These are phyloP conservation scores for Saguinus midas DNA, from an alignment of 2,113 vertebrate genomes.

Conservation along the genomic window DNA sequence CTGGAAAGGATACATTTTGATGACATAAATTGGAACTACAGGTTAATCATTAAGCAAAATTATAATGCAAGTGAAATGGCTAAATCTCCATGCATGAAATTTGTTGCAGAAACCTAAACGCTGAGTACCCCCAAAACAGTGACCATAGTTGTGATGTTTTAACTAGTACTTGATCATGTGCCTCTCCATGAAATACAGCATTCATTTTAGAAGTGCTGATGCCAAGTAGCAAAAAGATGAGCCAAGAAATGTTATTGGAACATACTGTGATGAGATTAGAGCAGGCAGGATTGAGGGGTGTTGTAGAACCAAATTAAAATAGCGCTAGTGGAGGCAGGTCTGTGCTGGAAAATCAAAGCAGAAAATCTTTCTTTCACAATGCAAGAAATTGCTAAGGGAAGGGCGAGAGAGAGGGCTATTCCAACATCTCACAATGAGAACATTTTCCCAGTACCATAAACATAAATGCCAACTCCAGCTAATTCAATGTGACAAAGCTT, in stretches of 20 bases:
- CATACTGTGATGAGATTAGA: not conserved
- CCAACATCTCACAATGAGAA: not conserved
- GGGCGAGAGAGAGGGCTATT: not conserved
- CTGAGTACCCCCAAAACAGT: not conserved
- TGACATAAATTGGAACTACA: not conserved
- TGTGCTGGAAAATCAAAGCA: constrained; percentile 35
- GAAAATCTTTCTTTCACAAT: constrained; percentile 14
- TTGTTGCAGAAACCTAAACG: constrained; percentile 23
- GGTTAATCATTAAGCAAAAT: constrained; percentile 26
- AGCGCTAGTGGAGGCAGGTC: not conserved
- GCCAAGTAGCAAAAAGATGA: constrained; percentile 14
- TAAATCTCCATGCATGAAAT: not conserved
- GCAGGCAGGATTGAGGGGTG: not conserved
- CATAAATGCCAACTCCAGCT: not conserved
- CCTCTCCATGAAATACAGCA: not conserved
- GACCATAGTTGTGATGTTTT: not conserved
- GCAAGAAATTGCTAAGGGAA: not conserved
- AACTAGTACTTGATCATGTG: not conserved
- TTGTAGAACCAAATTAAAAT: constrained; percentile 40
- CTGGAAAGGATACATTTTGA: constrained; percentile 44
- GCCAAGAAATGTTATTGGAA: constrained; percentile 16
- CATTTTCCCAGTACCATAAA: not conserved
- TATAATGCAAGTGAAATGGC: constrained; percentile 41
- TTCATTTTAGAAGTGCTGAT: not conserved
- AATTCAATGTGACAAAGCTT: not conserved